Conservation (phyloP, 2,113 vertebrate genomes). For the Pseudopodoces humilis region DNA sequence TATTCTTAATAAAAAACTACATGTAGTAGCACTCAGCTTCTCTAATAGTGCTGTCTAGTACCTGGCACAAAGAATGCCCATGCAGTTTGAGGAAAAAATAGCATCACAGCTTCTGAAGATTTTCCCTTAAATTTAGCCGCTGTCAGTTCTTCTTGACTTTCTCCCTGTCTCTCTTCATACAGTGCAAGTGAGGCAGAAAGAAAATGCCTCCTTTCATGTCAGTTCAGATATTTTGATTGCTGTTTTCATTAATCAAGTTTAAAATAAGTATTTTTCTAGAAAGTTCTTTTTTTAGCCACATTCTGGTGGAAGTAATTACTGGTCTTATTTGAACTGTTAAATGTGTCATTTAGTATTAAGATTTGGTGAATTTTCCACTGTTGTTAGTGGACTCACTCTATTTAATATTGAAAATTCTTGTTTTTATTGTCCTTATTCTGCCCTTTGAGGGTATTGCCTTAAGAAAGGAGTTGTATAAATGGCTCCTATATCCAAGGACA, state of each 20-base stretch:
- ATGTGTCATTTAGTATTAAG: not conserved
- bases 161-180: not conserved
- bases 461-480: not conserved
- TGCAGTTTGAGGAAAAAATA: not conserved
- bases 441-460: not conserved
- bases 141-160: not conserved
- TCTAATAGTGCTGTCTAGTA: not conserved
- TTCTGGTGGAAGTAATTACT: not conserved
- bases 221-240: not conserved
- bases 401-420: not conserved
- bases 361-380: not conserved
- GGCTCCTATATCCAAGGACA: not conserved
- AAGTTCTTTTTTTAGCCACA: not conserved
- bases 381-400: not conserved
- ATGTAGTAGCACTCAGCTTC: not conserved
- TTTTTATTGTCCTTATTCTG: not conserved
- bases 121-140: not conserved
- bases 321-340: not conserved
- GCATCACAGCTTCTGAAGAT: not conserved
- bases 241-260: not conserved
- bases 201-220: not conserved
- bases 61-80: not conserved
- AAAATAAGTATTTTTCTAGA: not conserved
- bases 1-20: not conserved
- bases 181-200: not conserved